These are phyloP conservation scores for Meteorus cinctellus DNA, from an alignment of 2,888 invertebrate genomes.

Conservation along the genomic window DNA sequence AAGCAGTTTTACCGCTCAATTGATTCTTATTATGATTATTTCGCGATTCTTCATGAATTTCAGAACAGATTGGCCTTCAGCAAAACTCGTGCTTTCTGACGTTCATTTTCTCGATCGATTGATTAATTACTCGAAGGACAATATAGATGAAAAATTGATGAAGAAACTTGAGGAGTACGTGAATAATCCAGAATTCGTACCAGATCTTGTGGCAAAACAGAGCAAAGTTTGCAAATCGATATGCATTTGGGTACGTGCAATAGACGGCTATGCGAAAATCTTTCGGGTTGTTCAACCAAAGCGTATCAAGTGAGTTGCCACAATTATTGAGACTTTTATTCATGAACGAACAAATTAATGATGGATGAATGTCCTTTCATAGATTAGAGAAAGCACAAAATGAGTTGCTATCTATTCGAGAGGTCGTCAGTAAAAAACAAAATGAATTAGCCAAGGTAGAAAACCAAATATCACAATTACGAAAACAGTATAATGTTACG, in stretches of 20 bases:
- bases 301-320: constrained; percentile 79
- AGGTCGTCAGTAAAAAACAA: constrained; percentile 85
- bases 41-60: constrained; percentile 6
- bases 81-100: constrained; percentile 87
- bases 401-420: constrained; percentile 85
- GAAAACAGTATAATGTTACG: constrained; percentile 81
- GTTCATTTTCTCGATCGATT: constrained; percentile 87
- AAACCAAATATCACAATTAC: constrained; percentile 76
- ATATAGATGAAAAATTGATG: constrained; percentile 84
- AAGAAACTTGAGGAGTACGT: constrained; percentile 89
- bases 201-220: constrained; percentile 88
- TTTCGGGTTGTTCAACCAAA: constrained; percentile 93
- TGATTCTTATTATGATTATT: not conserved
- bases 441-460: constrained; percentile 88
- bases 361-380: not conserved
- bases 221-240: constrained; percentile 92
- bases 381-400: constrained; percentile 78
- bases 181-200: constrained; percentile 89
- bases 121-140: constrained; percentile 90
- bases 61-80: constrained; percentile 90
- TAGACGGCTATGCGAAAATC: constrained; percentile 91
- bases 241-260: constrained; percentile 94
- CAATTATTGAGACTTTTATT: not conserved
- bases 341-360: not conserved
- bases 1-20: too few species aligned